Conservation (phyloP, 92 coral and sea anemone species). For the Actinernus sp. region DNA sequence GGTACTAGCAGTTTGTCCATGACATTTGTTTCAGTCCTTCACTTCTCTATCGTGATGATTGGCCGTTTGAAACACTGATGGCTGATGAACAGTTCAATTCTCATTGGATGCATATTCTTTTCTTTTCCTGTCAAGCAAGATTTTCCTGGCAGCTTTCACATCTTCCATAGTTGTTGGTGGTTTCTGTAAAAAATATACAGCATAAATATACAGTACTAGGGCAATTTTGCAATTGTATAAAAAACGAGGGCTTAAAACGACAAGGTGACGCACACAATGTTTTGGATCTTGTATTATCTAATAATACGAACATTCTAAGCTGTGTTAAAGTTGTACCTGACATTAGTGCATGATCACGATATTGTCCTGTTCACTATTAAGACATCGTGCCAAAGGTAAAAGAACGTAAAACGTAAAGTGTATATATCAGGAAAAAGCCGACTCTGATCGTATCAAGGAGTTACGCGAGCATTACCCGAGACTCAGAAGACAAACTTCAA, state of each 20-base stretch:
- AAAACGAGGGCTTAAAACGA: no score
- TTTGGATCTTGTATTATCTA: conserved; percentile 41
- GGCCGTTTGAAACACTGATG: no score
- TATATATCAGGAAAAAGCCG: conserved; percentile 31
- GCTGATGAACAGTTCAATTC: neutral
- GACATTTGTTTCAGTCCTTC: no score
- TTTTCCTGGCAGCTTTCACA: conserved; percentile 71
- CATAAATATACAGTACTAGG: neutral
- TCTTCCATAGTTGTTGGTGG: conserved; percentile 88
- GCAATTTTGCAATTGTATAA: no score
- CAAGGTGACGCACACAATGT: conserved; percentile 28
- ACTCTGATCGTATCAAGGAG: conserved; percentile 36
- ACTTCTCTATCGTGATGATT: no score
- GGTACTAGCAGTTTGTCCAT: no score
- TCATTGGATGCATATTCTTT: conserved; percentile 21
- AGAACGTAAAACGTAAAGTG: conserved; percentile 51
- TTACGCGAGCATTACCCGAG: conserved; percentile 13
- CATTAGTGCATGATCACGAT: conserved; percentile 60
- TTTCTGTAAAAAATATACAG: conserved; percentile 41
- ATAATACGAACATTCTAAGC: conserved; percentile 11
- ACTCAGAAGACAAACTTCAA: neutral
- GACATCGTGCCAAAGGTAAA: conserved; percentile 48
- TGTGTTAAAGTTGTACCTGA: conserved; percentile 41
- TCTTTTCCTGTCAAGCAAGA: conserved; percentile 42
- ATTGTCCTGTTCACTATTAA: conserved; percentile 55